A percentile compares a stretch with the other conserved stretches of the same genome.
phyloP scores from a whole-genome alignment of 2,797 vertebrate species.

The Malacoraja senta region DNA sequence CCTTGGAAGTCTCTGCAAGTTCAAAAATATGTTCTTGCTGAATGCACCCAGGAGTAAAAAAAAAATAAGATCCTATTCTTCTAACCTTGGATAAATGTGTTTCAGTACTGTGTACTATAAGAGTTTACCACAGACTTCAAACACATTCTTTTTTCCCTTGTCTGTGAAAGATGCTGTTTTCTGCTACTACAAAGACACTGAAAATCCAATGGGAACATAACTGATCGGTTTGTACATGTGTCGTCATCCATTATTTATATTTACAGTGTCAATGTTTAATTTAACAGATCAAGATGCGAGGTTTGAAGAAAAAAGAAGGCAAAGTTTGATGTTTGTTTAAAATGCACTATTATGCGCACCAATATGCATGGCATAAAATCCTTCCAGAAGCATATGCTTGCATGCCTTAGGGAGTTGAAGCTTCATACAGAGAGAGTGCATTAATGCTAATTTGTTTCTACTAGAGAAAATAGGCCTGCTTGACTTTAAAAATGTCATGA shows the following conservation, averaged over 20 bases:
- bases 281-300: conserved; percentile 49
- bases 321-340: conserved; percentile 12
- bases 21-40: conserved; percentile 83
- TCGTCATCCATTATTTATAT: conserved; percentile 52
- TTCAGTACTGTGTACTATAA: conserved; percentile 15
- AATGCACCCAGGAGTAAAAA: conserved; percentile 54
- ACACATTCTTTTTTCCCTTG: conserved; percentile 19
- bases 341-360: conserved; percentile 30
- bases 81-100: conserved; percentile 24
- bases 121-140: conserved; percentile 38
- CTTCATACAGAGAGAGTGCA: conserved; percentile 22
- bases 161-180: conserved; percentile 34
- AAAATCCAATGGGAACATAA: conserved; percentile 48
- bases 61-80: conserved; percentile 16
- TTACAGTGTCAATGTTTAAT: conserved; percentile 46
- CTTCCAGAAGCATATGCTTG: neutral
- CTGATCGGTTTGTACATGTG: conserved; percentile 50
- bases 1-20: conserved; percentile 82
- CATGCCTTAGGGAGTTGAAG: conserved; percentile 19
- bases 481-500: conserved; percentile 36
- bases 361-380: conserved; percentile 31
- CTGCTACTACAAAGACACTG: conserved; percentile 11
- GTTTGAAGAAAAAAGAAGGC: conserved; percentile 30
- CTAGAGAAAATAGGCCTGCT: conserved; percentile 23
- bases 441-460: conserved; percentile 37